These are phyloP conservation scores for Alitta virens DNA, from an alignment of 2,888 invertebrate genomes.

Conservation along the genomic window DNA sequence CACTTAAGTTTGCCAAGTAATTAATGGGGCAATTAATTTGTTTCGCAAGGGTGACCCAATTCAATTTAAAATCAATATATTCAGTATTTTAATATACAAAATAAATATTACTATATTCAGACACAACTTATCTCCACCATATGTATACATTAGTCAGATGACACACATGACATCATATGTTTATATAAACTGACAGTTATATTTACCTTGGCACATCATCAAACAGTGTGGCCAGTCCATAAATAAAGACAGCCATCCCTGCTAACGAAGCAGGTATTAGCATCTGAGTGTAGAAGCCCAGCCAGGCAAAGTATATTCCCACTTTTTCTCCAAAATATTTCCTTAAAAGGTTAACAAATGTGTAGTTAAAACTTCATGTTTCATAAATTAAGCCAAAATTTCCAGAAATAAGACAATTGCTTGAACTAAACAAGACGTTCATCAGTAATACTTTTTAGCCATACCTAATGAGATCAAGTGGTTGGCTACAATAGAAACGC, in stretches of 20 bases:
- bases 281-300: constrained; percentile 92
- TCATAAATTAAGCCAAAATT: neutral
- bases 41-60: no score
- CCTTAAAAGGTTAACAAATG: constrained; percentile 33
- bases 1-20: no score
- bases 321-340: constrained; percentile 60
- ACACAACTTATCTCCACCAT: no score
- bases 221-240: constrained; percentile 44
- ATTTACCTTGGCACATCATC: constrained; percentile 32
- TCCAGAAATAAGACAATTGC: neutral
- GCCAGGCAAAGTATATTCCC: constrained; percentile 87
- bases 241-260: constrained; percentile 51
- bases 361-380: neutral
- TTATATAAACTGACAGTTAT: neutral
- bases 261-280: constrained; percentile 65
- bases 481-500: constrained; percentile 80
- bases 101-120: no score
- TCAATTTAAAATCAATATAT: no score
- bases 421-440: neutral
- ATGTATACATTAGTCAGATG: no score
- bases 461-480: constrained; percentile 78
- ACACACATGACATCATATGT: no score
- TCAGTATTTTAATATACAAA: no score
- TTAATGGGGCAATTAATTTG: no score
- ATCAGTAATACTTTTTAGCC: neutral